phyloP scores from a whole-genome alignment of 2,888 invertebrate species.

The Acrocera orbiculus region DNA sequence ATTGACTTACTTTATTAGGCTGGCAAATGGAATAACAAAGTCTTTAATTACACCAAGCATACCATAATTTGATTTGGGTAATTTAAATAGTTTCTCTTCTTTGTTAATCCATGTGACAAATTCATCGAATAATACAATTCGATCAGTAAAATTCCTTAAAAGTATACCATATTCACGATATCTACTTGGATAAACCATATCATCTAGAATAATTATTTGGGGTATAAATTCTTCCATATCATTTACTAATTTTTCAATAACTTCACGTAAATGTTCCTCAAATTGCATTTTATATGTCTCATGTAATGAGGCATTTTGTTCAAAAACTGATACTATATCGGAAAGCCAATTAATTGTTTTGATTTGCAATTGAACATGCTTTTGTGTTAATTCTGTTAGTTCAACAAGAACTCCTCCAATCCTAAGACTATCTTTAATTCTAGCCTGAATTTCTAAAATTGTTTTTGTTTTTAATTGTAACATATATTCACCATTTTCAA shows the following conservation, averaged over 20 bases:
- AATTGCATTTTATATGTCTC: slow-evolving; percentile 70
- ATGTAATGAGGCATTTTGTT: slow-evolving; percentile 57
- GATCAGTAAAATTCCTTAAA: slow-evolving; percentile 55
- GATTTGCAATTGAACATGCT: slow-evolving; percentile 66
- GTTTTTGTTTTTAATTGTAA: slow-evolving; percentile 55
- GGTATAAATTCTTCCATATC: slow-evolving; percentile 57
- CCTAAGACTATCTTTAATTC: slow-evolving; percentile 47
- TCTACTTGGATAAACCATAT: slow-evolving; percentile 65
- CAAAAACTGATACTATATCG: slow-evolving; percentile 64
- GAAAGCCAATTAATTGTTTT: slow-evolving; percentile 67
- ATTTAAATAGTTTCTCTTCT: slow-evolving; percentile 70
- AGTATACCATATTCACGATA: slow-evolving; percentile 64
- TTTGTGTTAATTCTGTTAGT: slow-evolving; percentile 50
- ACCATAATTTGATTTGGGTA: slow-evolving; percentile 55
- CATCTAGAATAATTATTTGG: slow-evolving; percentile 57
- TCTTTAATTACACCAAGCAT: slow-evolving; percentile 62
- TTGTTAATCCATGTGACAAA: slow-evolving; percentile 73
- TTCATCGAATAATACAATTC: slow-evolving; percentile 55
- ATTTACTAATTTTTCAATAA: slow-evolving; percentile 48
- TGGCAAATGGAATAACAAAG: slow-evolving; percentile 51
- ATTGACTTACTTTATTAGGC: slow-evolving; percentile 43
- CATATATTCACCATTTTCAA: slow-evolving; percentile 67
- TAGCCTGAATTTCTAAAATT: slow-evolving; percentile 47
- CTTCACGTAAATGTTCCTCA: slow-evolving; percentile 58
- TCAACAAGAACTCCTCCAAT: slow-evolving; percentile 52